phyloP scores from a whole-genome alignment of 2,888 invertebrate species.

The Amblyteles armatorius region DNA sequence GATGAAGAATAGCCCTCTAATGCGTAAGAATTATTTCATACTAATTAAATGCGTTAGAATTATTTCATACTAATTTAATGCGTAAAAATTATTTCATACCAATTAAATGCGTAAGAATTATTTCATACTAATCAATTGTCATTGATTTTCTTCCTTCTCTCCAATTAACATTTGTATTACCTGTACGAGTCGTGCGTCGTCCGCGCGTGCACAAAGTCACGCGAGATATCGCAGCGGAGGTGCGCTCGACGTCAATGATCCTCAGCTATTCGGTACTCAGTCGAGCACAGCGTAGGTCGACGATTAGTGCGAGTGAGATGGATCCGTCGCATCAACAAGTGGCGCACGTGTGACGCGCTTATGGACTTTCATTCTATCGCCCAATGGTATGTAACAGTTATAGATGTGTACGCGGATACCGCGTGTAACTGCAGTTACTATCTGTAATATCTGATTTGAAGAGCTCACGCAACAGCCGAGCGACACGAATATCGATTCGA shows the following conservation, averaged over 20 bases:
- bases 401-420: slow-evolving; percentile 13
- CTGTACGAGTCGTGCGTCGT: background rate
- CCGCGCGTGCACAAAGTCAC: background rate
- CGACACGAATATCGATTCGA: background rate
- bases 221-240: slow-evolving; percentile 1
- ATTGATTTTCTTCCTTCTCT: background rate
- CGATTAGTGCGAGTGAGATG: slow-evolving; percentile 39
- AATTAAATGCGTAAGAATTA: background rate
- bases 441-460: slow-evolving; percentile 44
- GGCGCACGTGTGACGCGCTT: slow-evolving; percentile 68
- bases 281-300: slow-evolving; percentile 15
- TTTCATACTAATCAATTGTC: too few species aligned
- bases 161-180: background rate
- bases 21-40: background rate
- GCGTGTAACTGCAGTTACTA: slow-evolving; percentile 22
- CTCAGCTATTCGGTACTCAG: slow-evolving; percentile 35
- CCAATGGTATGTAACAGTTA: slow-evolving; percentile 49
- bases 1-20: background rate
- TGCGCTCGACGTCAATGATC: slow-evolving; percentile 36
- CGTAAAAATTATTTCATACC: too few species aligned
- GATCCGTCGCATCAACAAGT: slow-evolving; percentile 72
- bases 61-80: too few species aligned
- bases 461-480: slow-evolving; percentile 52
- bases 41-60: too few species aligned
- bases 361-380: slow-evolving; percentile 57